Evolutionary conservation across 2,888 invertebrate species (phyloP).

Genomic region (Conomelus anceps): DNA sequence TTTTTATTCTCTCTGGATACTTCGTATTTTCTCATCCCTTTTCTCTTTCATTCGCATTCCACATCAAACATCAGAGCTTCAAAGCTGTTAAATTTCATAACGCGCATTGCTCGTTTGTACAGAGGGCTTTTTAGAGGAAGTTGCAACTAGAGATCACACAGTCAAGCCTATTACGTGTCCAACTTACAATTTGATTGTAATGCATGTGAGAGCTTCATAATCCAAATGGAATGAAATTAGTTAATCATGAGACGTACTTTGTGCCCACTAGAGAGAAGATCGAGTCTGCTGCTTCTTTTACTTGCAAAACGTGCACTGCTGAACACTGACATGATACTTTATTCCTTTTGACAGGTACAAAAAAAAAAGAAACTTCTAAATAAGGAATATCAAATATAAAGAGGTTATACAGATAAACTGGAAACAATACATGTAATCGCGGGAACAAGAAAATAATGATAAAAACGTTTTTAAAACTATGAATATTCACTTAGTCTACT

Average conservation of each 20-base stretch:
- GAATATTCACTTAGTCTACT: too few species aligned
- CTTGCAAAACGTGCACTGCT: not conserved
- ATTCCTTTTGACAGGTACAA: not conserved
- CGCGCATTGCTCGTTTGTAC: not conserved
- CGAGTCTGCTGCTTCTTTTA: not conserved
- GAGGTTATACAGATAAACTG: too few species aligned
- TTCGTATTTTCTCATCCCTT: not conserved
- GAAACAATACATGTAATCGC: too few species aligned
- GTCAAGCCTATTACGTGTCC: too few species aligned
- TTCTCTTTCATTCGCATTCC: not conserved
- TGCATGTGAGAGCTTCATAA: not conserved
- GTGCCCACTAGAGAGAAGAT: not conserved
- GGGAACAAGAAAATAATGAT: too few species aligned
- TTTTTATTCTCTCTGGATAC: not conserved
- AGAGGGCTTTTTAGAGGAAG: not conserved
- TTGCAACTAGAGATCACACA: too few species aligned
- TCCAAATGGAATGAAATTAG: too few species aligned
- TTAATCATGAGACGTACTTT: too few species aligned
- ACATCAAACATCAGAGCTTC: not conserved
- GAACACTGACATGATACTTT: not conserved
- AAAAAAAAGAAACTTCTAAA: too few species aligned
- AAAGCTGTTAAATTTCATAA: not conserved
- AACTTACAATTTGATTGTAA: not conserved
- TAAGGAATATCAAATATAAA: too few species aligned
- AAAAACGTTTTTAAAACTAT: too few species aligned